Evolutionary conservation across 2,113 vertebrate species (phyloP).

Genomic region (Thinocorus orbignyianus): DNA sequence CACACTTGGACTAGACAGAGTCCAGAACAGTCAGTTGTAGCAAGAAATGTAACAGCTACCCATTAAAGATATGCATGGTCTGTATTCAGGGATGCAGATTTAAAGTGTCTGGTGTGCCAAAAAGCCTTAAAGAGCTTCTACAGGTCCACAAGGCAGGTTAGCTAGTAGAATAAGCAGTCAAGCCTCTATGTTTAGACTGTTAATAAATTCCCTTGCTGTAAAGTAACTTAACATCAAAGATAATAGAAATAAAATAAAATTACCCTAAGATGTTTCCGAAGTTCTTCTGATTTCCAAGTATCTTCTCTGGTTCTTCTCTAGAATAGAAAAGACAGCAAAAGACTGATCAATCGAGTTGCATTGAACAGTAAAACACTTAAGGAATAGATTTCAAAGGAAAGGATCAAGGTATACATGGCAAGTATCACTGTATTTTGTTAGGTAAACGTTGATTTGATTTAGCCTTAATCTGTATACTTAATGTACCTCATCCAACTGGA

Average conservation of each 20-base stretch:
- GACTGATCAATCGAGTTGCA: background rate
- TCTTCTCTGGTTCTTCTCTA: conserved; percentile 91
- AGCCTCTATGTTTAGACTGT: background rate
- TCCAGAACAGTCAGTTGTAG: background rate
- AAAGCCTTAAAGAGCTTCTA: background rate
- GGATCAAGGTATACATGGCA: background rate
- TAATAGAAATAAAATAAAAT: conserved; percentile 16
- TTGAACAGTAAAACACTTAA: background rate
- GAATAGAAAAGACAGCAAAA: conserved; percentile 5
- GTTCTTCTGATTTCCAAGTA: conserved; percentile 91
- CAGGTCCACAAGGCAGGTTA: background rate
- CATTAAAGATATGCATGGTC: background rate
- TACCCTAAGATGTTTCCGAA: conserved; percentile 85
- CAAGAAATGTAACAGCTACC: background rate
- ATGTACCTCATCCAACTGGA: background rate
- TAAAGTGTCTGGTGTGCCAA: background rate
- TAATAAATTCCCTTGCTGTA: background rate
- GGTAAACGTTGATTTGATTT: background rate
- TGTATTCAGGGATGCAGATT: background rate
- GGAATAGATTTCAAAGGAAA: background rate
- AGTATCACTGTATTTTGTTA: background rate
- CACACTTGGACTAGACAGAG: background rate
- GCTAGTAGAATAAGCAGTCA: background rate
- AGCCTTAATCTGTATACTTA: background rate
- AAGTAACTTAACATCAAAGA: background rate